Evolutionary conservation across 2,888 invertebrate species (phyloP), one percentile per base, ranked within the genome.

Genomic region (Dolichopus griseipennis): DNA sequence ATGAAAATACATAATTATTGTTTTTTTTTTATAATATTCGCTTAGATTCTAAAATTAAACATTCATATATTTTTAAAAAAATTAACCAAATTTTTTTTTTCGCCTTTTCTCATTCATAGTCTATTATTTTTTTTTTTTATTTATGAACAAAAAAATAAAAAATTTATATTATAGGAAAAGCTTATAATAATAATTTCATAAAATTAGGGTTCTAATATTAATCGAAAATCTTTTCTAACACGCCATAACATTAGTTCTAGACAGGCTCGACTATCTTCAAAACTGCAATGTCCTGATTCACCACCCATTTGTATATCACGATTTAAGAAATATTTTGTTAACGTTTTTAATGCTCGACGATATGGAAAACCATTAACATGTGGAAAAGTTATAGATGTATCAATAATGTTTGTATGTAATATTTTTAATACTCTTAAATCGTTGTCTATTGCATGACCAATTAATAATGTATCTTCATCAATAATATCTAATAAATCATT

Each of bases 361-460:
- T 86, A 90, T 0, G 95, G 96, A 69, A 88, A 87, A 0, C 97
- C 97, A 73, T 87, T 83, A 69, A 86, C 84, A 78, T 97, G 96
- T 0, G 96, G 95, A 79, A 92, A 98, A 61, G 91, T 82, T 27
- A 93, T 85, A 37, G 94, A 88, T 0, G 98, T 98, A 77, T 99
- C 98, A 68, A 98, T 89, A 10, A 96, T 89, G 0, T 86, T 88
- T 3, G 85, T 82, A 77, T 97, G 97, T 10, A 95, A 84, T 63
- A 97, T 83, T 77, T 90, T 90, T 69, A 99, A 80, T 0, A 92
- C 93, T 21, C 92, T 85, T 68, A 99, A 83, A 83, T 99, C 99
- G 78, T 94, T 95, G 75, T 98, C 97, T 72, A 99, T 83, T 22
- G 92, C 93, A 81, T 99, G 99, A 0, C 99, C 99, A 70, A 99